A percentile compares a stretch with the other conserved stretches of the same genome.
Conservation (phyloP, 2,113 vertebrate genomes). For the Pitta sordida region DNA sequence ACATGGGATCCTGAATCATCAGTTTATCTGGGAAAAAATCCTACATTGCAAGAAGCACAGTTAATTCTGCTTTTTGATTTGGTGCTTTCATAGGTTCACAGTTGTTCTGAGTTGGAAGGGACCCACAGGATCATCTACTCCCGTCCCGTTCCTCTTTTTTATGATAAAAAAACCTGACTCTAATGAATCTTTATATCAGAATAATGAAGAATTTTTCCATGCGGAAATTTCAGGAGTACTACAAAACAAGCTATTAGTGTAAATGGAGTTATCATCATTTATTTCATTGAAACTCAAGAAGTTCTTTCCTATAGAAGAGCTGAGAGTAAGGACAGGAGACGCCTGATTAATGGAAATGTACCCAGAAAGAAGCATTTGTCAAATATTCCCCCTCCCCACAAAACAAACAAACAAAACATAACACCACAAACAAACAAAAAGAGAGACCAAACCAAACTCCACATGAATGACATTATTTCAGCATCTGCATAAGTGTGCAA, state of each 20-base stretch:
- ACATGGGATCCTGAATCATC: slow-evolving; percentile 11
- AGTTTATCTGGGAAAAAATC: not conserved
- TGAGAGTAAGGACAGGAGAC: not conserved
- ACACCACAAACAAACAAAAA: not conserved
- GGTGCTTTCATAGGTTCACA: no score
- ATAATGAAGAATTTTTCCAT: not conserved
- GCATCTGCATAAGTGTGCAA: not conserved
- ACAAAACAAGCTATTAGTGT: not conserved
- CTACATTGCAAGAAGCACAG: not conserved
- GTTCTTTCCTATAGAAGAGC: not conserved
- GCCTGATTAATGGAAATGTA: not conserved
- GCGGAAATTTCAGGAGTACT: not conserved
- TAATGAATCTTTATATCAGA: not conserved
- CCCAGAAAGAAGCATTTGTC: not conserved
- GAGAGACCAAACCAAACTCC: not conserved
- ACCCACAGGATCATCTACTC: no score
- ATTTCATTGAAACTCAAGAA: not conserved
- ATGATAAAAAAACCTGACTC: not conserved
- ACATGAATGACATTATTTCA: not conserved
- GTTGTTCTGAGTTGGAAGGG: no score
- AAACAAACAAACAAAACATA: not conserved
- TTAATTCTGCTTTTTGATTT: not conserved
- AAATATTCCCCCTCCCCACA: not conserved
- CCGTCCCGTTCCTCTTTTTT: no score
- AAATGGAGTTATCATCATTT: not conserved